phyloP scores from a whole-genome alignment of 1,140 invertebrate genomes.

The Mya arenaria region DNA sequence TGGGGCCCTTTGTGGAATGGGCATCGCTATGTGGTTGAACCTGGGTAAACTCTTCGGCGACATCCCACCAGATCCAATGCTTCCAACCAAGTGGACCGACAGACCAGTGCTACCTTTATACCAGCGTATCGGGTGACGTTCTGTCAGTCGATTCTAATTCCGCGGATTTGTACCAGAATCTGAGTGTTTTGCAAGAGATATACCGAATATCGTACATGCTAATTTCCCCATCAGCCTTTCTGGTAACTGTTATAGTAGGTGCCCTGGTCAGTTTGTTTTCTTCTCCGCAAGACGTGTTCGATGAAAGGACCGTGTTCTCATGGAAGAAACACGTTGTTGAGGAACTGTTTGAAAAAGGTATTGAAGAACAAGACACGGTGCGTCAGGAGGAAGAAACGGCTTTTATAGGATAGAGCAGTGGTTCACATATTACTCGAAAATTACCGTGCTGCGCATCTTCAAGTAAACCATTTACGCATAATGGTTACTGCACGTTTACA shows the following conservation, averaged over 20 bases:
- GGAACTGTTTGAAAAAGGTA: neutral
- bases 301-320: neutral
- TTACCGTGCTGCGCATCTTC: too few relatives aligned
- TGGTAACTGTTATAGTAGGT: neutral
- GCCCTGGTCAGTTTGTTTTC: neutral
- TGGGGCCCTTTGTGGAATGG: neutral
- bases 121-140: neutral
- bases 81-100: neutral
- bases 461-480: too few relatives aligned
- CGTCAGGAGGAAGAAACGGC: neutral
- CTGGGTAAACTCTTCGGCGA: slow-evolving; percentile 1
- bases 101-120: neutral
- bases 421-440: too few relatives aligned
- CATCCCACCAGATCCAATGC: neutral
- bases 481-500: too few relatives aligned
- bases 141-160: neutral
- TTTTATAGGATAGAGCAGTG: too few relatives aligned
- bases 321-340: neutral
- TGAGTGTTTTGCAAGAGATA: neutral
- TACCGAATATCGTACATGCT: slow-evolving; percentile 5
- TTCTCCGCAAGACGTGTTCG: neutral
- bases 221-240: neutral
- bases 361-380: neutral
- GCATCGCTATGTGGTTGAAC: neutral
- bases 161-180: neutral